phyloP scores from a whole-genome alignment of 1,140 invertebrate genomes.

The Rhopalosiphum padi region DNA sequence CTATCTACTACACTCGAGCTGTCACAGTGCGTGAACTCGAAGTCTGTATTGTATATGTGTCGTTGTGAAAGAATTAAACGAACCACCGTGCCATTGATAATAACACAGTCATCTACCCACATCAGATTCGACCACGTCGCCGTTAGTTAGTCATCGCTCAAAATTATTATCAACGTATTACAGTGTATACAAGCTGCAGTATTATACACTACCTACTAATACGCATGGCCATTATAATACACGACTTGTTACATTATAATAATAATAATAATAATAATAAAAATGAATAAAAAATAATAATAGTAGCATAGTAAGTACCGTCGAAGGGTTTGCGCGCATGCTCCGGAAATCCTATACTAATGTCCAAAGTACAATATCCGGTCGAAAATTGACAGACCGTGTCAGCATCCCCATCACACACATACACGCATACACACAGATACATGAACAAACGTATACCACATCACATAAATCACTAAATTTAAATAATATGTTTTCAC shows the following conservation, averaged over 20 bases:
- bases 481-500: constrained; percentile 40
- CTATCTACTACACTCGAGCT: background rate
- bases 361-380: constrained; percentile 56
- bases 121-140: constrained; percentile 9
- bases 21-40: constrained; percentile 44
- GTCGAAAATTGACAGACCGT: constrained; percentile 48
- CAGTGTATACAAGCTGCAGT: background rate
- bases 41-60: constrained; percentile 25
- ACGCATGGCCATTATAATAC: constrained; percentile 14
- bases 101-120: constrained; percentile 51
- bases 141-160: background rate
- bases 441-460: background rate
- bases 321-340: constrained; percentile 53
- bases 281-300: background rate
- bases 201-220: background rate
- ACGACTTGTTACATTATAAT: constrained; percentile 49
- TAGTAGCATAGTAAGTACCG: background rate
- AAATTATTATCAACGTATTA: constrained; percentile 23
- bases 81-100: constrained; percentile 56
- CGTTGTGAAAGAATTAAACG: constrained; percentile 37
- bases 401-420: constrained; percentile 52
- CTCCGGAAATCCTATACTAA: constrained; percentile 57
- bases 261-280: constrained; percentile 42
- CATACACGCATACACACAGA: background rate
- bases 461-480: constrained; percentile 50